Percentiles rank a stretch among this genome's conserved stretches.
phyloP scores from a whole-genome alignment of 2,888 invertebrate genomes.

The Eupelmus urozonus region DNA sequence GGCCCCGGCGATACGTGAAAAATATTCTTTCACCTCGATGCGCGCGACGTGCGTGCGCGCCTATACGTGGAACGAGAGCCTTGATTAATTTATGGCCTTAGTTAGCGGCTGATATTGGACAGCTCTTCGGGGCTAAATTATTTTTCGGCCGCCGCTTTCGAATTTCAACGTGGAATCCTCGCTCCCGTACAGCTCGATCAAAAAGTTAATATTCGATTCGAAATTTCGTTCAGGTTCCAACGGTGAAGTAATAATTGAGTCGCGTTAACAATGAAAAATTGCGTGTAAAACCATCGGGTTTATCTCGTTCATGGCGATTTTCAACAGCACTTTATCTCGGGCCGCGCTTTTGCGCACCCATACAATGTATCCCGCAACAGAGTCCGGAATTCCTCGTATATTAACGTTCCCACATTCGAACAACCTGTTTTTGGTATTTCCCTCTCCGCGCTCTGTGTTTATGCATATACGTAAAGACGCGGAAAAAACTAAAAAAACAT shows the following conservation, averaged over 20 bases:
- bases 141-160: slow-evolving; percentile 9
- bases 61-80: neutral
- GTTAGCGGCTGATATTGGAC: slow-evolving; percentile 44
- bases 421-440: slow-evolving; percentile 56
- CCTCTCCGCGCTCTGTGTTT: slow-evolving; percentile 18
- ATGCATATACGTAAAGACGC: slow-evolving; percentile 3
- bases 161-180: no score
- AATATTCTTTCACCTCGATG: slow-evolving; percentile 52
- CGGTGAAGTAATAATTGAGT: neutral
- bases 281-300: neutral
- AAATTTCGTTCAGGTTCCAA: no score
- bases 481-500: slow-evolving; percentile 44
- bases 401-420: slow-evolving; percentile 41
- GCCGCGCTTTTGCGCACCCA: neutral
- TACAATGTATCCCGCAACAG: slow-evolving; percentile 3
- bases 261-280: neutral
- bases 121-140: slow-evolving; percentile 30
- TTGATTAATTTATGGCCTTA: slow-evolving; percentile 48
- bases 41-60: neutral
- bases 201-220: no score
- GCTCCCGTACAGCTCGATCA: no score
- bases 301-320: neutral
- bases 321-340: slow-evolving; percentile 3
- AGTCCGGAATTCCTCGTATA: slow-evolving; percentile 43
- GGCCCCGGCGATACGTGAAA: slow-evolving; percentile 49